Evolutionary conservation across 2,888 invertebrate genomes (phyloP), one percentile per base, ranked within the genome.

Genomic region (Polylopha cassiicola): DNA sequence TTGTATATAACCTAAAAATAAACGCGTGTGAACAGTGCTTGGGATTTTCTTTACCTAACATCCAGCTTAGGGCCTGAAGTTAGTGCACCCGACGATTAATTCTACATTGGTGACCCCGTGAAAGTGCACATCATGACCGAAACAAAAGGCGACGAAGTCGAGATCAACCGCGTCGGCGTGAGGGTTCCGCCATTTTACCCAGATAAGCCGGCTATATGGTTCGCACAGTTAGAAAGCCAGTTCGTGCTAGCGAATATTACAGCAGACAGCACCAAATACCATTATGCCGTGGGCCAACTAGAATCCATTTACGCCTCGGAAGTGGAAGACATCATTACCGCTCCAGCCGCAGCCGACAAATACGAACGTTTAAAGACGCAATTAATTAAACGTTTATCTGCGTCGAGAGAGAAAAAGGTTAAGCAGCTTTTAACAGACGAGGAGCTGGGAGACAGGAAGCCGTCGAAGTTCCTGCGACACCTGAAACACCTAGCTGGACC

Each of bases 361-460:
- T 41, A 36, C 14, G 22, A 21, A 23, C 29, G 26, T 8, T 7
- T 38, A 4, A 37, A 37, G 6, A 10, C 2, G 1, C 28, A 37
- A 10, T 5, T 37, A 7, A 29, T 34, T 15, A 27, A 27, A 11
- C 14, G 42, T 3, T n/a, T 42, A 1, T 16, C 31, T 3, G 13
- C 22, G 3, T 15, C 36, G 4, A 16, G 20, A 10, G 24, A 36
- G 11, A 41, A 41, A 15, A 15, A 32, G 5, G 8, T 30, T 2
- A 13, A 20, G 8, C 36, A 41, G 7, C 10, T 41, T 5, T 1
- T 36, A 5, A 17, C 10, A 16, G 20, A 41, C 20, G 41, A 41
- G 11, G 36, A 41, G 8, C 5, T 37, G 7, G 43, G 29, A 2
- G 43, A 43, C 13, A 9, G 33, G 1, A 21, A 27, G 8, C 43